These are phyloP conservation scores for Polypterus bichir DNA, from an alignment of 2,113 vertebrate genomes.

Conservation along the genomic window DNA sequence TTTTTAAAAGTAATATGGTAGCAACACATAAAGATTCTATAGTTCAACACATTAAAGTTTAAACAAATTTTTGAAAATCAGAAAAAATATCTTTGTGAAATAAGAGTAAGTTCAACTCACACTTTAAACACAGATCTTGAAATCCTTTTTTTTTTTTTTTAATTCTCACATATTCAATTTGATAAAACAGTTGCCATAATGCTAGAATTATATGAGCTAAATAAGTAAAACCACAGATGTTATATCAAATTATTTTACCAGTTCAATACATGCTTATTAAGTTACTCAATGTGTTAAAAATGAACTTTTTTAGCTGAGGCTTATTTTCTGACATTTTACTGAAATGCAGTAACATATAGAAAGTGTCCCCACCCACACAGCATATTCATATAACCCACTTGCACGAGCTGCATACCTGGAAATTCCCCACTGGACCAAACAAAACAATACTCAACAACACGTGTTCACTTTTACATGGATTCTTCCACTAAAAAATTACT, in stretches of 20 bases:
- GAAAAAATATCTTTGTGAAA: constrained; percentile 30
- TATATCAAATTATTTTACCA: too few species aligned
- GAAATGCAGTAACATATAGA: not conserved
- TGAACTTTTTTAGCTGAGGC: constrained; percentile 23
- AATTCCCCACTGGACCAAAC: constrained; percentile 53
- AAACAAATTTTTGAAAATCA: constrained; percentile 27
- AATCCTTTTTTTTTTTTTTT: constrained; percentile 17
- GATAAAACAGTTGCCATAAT: not conserved
- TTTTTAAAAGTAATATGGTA: constrained; percentile 28
- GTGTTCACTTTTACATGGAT: constrained; percentile 3
- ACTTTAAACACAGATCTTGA: constrained; percentile 27
- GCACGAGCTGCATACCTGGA: constrained; percentile 32
- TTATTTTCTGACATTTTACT: constrained; percentile 35
- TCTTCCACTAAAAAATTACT: constrained; percentile 18
- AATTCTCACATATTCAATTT: constrained; percentile 10
- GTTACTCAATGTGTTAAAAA: constrained; percentile 23
- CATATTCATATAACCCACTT: constrained; percentile 27
- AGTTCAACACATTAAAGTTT: constrained; percentile 26
- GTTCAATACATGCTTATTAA: not conserved
- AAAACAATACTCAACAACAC: constrained; percentile 25
- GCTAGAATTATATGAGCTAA: too few species aligned
- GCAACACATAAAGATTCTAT: constrained; percentile 24
- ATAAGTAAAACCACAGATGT: too few species aligned
- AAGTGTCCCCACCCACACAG: constrained; percentile 57
- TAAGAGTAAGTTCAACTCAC: constrained; percentile 25